Base-by-base conservation (phyloP, 2,888 invertebrate species). In the Eurytoma adleriae region DNA sequence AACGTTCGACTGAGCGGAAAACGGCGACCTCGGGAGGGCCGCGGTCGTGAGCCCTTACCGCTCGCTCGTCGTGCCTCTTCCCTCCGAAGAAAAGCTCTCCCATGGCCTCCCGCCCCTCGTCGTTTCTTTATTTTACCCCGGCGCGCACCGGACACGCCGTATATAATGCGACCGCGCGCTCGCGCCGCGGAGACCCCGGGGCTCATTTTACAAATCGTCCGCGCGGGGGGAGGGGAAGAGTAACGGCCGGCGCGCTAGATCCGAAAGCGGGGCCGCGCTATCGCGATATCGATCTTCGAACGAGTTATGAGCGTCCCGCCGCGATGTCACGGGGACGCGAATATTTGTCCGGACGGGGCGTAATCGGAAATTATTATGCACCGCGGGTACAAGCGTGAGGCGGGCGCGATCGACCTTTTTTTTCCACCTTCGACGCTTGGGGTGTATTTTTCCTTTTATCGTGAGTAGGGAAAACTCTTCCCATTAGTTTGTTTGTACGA, bases 191-290 rank as follows among this genome's bases (percentile, higher is more conserved):
- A 16, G 70, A 18, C 18, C 54, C 27, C 54, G 50, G 27, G 70
- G 74, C 75, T 80, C 79, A 61, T 64, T 76, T 80, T 80, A 80
- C 79, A 80, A 80, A 80, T 75, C 75, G 70, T 30, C 54, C 67
- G 56, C 14, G 78, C 20, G 24, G 24, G 27, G 27, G 50, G 2
- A 5, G 61, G 30, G 54, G 16, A 3, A 61, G 68, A 73, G 54
- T 27, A 69, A 79, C 78, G 59, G 61, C 59, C 59, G 20, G 50
- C 16, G 69, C 52, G 56, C 71, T 67, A 77, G 67, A 77, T 77
- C 57, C 64, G 69, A 69, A 56, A 69, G 62, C 20, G 50, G 18
- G 30, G 18, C 62, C n/a, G 16, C 27, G 16, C 7, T 10, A 30
- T 14, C 20, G 71, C 57, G 79, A 74, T 80, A 76, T 80, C 79